Conservation (phyloP, 1,140 invertebrate species). For the Heliconius eleuchia region DNA sequence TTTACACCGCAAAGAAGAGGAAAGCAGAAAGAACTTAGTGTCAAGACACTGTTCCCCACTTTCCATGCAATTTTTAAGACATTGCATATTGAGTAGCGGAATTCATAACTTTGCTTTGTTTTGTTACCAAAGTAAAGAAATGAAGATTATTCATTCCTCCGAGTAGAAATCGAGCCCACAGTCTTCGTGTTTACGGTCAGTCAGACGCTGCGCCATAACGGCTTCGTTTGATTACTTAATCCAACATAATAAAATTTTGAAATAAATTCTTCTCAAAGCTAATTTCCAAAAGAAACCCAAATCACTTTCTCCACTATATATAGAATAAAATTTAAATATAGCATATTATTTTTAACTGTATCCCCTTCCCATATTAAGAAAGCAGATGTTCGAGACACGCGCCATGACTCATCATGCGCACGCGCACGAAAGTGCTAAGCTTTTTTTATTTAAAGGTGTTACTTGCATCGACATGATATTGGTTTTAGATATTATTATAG, state of each 20-base stretch:
- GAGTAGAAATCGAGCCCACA: background rate
- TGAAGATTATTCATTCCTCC: background rate
- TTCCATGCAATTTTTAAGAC: background rate
- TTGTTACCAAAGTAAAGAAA: background rate
- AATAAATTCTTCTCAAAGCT: background rate
- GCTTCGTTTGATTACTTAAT: too few relatives aligned
- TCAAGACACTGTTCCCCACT: background rate
- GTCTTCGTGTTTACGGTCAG: background rate
- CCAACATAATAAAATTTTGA: too few relatives aligned
- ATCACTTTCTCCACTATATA: conserved; percentile 7
- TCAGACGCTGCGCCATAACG: background rate
- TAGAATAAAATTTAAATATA: background rate
- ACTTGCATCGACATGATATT: conserved; percentile 8
- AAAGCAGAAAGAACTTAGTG: background rate
- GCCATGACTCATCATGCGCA: conserved; percentile 35
- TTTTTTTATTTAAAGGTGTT: conserved; percentile 1
- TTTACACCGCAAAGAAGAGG: background rate
- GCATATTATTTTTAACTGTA: conserved; percentile 8
- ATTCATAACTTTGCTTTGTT: background rate
- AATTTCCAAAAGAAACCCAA: background rate
- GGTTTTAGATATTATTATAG: background rate
- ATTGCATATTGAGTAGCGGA: background rate
- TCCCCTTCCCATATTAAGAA: conserved; percentile 4
- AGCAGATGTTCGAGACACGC: conserved; percentile 28
- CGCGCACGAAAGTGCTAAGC: conserved; percentile 27